Conservation (phyloP, 2,113 vertebrate genomes). For the Columba janthina region DNA sequence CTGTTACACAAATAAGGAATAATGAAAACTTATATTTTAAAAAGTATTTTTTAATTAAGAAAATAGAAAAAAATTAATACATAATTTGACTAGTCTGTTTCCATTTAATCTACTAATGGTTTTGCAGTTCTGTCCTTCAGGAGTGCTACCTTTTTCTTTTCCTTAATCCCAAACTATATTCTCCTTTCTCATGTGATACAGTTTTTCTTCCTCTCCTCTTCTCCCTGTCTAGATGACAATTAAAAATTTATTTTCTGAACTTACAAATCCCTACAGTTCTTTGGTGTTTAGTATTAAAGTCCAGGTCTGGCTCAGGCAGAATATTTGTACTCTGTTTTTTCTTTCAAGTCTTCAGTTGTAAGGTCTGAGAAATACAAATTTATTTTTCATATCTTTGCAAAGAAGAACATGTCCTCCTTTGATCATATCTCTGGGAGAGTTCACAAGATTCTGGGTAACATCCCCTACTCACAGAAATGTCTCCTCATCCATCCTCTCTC, state of each 20-base stretch:
- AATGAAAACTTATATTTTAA: background rate
- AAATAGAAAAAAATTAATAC: background rate
- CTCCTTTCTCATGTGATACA: background rate
- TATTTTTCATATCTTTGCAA: background rate
- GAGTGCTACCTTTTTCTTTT: background rate
- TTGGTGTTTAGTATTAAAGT: background rate
- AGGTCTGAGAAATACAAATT: background rate
- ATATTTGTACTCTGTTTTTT: background rate
- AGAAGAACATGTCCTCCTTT: background rate
- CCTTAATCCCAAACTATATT: background rate
- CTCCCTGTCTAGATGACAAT: background rate
- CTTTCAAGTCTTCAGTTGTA: background rate
- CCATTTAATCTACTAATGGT: background rate
- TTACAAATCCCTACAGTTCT: background rate
- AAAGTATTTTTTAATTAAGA: background rate
- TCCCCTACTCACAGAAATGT: background rate
- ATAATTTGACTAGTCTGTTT: background rate
- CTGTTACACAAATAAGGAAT: background rate
- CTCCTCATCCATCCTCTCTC: background rate
- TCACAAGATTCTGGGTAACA: background rate
- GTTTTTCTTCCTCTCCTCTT: background rate
- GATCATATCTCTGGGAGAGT: background rate
- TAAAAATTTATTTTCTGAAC: background rate
- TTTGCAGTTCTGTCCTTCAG: background rate
- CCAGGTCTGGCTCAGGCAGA: background rate